Percentiles rank a stretch among this genome's conserved stretches.
Conservation (phyloP, 92 coral and sea anemone genomes). For the Virgularia gustaviana region DNA sequence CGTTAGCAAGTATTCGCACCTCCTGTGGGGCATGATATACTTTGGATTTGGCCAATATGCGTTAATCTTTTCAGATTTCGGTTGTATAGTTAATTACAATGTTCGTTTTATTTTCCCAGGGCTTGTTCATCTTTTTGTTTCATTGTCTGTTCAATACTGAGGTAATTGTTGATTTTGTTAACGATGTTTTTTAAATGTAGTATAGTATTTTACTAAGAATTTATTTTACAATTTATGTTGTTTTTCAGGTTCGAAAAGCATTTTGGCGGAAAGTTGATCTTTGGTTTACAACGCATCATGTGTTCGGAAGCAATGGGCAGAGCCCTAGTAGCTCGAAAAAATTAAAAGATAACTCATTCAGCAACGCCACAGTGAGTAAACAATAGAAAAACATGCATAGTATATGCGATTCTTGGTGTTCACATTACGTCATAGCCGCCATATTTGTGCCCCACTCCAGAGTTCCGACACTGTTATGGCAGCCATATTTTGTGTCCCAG, state of each 20-base stretch:
- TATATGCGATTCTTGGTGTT: background rate
- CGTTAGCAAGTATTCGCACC: too few species aligned
- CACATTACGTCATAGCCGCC: too few species aligned
- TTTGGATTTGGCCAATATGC: background rate
- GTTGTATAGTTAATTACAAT: background rate
- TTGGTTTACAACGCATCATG: conserved; percentile 16
- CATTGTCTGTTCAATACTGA: conserved; percentile 85
- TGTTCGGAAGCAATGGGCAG: conserved; percentile 4
- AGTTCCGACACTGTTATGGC: too few species aligned
- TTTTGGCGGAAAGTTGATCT: conserved; percentile 24
- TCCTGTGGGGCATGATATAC: background rate
- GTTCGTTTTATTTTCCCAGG: conserved; percentile 45
- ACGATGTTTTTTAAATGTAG: background rate
- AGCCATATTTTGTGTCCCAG: too few species aligned
- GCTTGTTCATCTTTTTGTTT: conserved; percentile 81
- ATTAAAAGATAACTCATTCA: conserved; percentile 12
- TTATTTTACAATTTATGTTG: background rate
- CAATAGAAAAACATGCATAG: background rate
- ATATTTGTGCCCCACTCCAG: too few species aligned
- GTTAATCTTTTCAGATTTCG: background rate
- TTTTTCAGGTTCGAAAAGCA: conserved; percentile 14
- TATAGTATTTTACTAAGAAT: background rate
- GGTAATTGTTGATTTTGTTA: conserved; percentile 40
- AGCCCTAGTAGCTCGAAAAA: conserved; percentile 11
- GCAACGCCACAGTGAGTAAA: background rate